Evolutionary conservation across 2,113 vertebrate species (phyloP).

Genomic region (Paramisgurnus dabryanus): DNA sequence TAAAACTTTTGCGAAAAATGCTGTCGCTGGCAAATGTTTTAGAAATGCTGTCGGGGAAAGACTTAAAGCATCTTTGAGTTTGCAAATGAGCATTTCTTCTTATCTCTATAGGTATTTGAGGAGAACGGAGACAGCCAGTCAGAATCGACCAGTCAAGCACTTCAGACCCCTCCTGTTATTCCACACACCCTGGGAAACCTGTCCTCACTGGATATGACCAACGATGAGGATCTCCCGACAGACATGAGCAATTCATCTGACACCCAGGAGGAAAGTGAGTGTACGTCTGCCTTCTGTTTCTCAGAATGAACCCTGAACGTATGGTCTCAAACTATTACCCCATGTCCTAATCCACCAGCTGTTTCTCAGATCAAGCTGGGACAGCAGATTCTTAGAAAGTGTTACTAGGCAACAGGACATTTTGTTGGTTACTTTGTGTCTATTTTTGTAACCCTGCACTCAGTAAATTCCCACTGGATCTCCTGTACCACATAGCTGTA

Average conservation of each 20-base stretch:
- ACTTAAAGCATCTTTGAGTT: neutral
- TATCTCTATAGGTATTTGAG: conserved; percentile 73
- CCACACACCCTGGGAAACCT: conserved; percentile 70
- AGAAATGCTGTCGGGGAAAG: no score
- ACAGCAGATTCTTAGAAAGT: no score
- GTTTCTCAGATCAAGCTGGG: neutral
- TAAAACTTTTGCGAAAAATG: no score
- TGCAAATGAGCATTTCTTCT: neutral
- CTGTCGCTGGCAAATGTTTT: no score
- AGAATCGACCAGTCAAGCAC: conserved; percentile 74
- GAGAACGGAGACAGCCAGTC: conserved; percentile 73
- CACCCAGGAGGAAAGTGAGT: conserved; percentile 86
- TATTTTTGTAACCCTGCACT: no score
- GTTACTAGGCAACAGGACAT: no score
- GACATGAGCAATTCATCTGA: conserved; percentile 89
- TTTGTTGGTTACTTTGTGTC: no score
- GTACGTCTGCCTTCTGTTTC: neutral
- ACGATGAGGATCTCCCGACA: conserved; percentile 84
- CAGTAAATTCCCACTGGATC: no score
- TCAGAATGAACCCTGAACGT: neutral
- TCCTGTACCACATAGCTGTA: no score
- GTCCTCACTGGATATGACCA: conserved; percentile 81
- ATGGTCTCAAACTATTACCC: neutral
- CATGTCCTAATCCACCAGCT: no score
- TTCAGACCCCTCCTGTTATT: conserved; percentile 65